Conservation (phyloP, 2,113 vertebrate genomes). For the Periophthalmus modestus region DNA sequence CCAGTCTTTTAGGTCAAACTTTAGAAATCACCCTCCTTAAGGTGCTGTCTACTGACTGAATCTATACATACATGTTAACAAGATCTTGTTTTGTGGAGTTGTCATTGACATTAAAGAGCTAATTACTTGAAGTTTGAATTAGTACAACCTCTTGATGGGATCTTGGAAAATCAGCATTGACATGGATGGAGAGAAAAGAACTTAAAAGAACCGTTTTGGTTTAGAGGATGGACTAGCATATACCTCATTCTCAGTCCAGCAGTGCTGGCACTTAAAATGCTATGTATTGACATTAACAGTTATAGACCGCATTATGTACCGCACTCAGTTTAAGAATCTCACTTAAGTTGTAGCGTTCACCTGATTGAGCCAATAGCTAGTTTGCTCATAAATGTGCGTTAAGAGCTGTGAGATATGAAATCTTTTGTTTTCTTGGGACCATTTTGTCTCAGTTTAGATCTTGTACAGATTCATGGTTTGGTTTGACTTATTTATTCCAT, state of each 20-base stretch:
- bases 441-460: slow-evolving; percentile 84
- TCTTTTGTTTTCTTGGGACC: slow-evolving; percentile 74
- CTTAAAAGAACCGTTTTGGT: slow-evolving; percentile 37
- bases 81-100: slow-evolving; percentile 41
- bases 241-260: slow-evolving; percentile 82
- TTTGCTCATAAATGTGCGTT: slow-evolving; percentile 89
- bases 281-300: slow-evolving; percentile 73
- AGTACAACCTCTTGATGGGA: slow-evolving; percentile 56
- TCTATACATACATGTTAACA: slow-evolving; percentile 39
- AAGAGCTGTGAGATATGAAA: slow-evolving; percentile 66
- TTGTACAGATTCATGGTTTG: slow-evolving; percentile 92
- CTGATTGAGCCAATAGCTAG: slow-evolving; percentile 75
- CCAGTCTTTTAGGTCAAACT: slow-evolving; percentile 34
- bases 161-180: slow-evolving; percentile 55
- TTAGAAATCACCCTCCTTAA: slow-evolving; percentile 53
- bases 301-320: slow-evolving; percentile 65
- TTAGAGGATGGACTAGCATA: slow-evolving; percentile 75
- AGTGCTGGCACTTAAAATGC: slow-evolving; percentile 77
- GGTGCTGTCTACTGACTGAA: slow-evolving; percentile 68
- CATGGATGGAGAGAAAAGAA: slow-evolving; percentile 68
- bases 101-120: slow-evolving; percentile 30
- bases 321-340: slow-evolving; percentile 61
- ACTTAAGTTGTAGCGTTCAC: slow-evolving; percentile 81
- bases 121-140: slow-evolving; percentile 60
- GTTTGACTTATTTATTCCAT: slow-evolving; percentile 98